These are phyloP conservation scores for Alethe castanea DNA, from an alignment of 2,113 vertebrate genomes.

Conservation along the genomic window DNA sequence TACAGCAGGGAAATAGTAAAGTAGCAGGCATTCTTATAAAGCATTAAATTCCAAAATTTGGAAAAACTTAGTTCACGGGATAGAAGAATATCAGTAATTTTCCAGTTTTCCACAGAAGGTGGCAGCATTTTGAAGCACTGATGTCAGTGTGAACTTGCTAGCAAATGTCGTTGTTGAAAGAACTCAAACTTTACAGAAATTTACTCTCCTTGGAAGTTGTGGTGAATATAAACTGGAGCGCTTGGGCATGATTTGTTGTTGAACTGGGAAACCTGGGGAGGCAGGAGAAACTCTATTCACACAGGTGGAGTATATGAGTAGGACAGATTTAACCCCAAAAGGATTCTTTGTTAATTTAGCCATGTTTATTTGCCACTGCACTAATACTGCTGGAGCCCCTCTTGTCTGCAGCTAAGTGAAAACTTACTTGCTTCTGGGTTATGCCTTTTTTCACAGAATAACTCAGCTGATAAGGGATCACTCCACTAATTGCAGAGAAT, in stretches of 20 bases:
- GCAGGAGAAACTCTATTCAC: not conserved
- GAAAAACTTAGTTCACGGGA: not conserved
- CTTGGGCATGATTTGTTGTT: not conserved
- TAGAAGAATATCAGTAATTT: not conserved
- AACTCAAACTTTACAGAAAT: not conserved
- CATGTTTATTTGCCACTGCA: not conserved
- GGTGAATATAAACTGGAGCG: not conserved
- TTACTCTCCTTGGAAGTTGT: not conserved
- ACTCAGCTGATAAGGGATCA: not conserved
- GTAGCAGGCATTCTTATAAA: not conserved
- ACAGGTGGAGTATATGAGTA: not conserved
- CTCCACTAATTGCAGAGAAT: not conserved
- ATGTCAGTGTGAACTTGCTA: not conserved
- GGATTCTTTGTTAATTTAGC: not conserved
- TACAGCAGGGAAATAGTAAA: not conserved
- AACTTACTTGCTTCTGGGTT: not conserved
- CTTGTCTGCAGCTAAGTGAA: not conserved
- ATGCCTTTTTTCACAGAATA: not conserved
- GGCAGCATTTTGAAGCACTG: conserved; percentile 24
- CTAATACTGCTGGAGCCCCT: not conserved
- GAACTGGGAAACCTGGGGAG: not conserved
- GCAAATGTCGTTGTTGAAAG: not conserved
- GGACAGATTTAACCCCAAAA: not conserved
- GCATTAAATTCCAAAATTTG: not conserved
- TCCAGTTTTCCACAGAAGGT: conserved; percentile 11